Conservation (phyloP, 2,888 invertebrate species). For the Sesia bembeciformis region DNA sequence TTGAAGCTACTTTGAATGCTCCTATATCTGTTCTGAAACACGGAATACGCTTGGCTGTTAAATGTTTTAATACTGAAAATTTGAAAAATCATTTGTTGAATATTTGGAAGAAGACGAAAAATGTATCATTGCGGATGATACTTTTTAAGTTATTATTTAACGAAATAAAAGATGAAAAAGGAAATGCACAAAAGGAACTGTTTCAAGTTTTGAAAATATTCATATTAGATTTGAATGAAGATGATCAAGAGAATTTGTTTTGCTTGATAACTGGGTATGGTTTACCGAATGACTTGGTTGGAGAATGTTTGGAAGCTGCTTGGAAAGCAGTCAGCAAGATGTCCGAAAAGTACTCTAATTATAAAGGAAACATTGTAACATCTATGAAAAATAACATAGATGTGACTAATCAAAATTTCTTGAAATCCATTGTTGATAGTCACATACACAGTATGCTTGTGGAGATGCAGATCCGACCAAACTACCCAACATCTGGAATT, state of each 20-base stretch:
- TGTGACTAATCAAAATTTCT: slow-evolving; percentile 19
- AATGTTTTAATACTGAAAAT: slow-evolving; percentile 25
- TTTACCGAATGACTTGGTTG: slow-evolving; percentile 20
- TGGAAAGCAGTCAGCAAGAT: slow-evolving; percentile 30
- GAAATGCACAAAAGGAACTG: slow-evolving; percentile 14
- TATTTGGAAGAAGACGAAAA: slow-evolving; percentile 34
- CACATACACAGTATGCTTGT: slow-evolving; percentile 20
- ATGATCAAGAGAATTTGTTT: slow-evolving; percentile 34
- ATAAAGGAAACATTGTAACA: slow-evolving; percentile 16
- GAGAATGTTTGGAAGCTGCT: slow-evolving; percentile 19
- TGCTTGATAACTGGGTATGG: slow-evolving; percentile 12
- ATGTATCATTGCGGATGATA: slow-evolving; percentile 29
- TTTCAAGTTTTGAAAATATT: slow-evolving; percentile 28
- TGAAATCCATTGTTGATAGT: slow-evolving; percentile 21
- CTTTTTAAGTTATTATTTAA: slow-evolving; percentile 27
- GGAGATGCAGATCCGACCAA: slow-evolving; percentile 9
- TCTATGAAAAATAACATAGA: slow-evolving; percentile 16
- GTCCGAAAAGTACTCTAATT: slow-evolving; percentile 19
- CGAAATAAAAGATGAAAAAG: slow-evolving; percentile 17
- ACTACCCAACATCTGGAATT: slow-evolving; percentile 4
- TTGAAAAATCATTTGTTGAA: slow-evolving; percentile 14
- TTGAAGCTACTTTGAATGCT: slow-evolving; percentile 25
- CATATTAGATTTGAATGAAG: slow-evolving; percentile 24
- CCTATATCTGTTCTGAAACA: slow-evolving; percentile 43
- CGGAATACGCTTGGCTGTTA: slow-evolving; percentile 36